Evolutionary conservation across 2,113 vertebrate species (phyloP).

Genomic region (Trogon surrucura): DNA sequence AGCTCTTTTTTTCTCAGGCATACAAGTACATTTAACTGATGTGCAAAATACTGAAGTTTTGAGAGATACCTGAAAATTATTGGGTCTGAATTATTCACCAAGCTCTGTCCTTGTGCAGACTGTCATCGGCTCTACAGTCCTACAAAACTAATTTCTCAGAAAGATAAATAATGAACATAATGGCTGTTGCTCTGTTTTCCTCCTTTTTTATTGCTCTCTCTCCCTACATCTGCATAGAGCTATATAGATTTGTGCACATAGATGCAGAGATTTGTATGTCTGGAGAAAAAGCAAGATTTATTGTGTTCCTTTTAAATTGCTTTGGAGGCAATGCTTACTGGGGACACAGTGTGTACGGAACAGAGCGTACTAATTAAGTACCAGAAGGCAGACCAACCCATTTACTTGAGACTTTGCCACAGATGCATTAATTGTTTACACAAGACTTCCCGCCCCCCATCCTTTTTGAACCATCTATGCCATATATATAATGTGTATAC

Average conservation of each 20-base stretch:
- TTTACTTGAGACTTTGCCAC: conserved; percentile 10
- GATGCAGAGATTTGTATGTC: not conserved
- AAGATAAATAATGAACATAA: not conserved
- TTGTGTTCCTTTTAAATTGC: not conserved
- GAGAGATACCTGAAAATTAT: not conserved
- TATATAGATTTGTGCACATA: not conserved
- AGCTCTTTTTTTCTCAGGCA: not conserved
- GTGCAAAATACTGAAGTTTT: not conserved
- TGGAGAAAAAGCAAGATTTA: not conserved
- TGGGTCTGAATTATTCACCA: not conserved
- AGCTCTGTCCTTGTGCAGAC: not conserved
- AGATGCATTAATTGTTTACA: conserved; percentile 2
- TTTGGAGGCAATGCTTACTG: not conserved
- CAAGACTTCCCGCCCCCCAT: rapidly evolving
- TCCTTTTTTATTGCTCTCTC: not conserved
- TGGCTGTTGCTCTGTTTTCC: not conserved
- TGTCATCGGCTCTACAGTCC: not conserved
- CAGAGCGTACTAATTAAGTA: not conserved
- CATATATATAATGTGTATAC: too few relatives aligned
- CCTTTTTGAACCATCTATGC: not conserved
- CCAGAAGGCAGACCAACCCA: conserved; percentile 27
- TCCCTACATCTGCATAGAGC: not conserved
- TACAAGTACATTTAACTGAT: not conserved
- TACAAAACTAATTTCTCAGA: not conserved
- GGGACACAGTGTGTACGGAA: not conserved